These are phyloP conservation scores for Trachymyrmex cornetzi DNA, from an alignment of 1,140 invertebrate species.

Conservation along the genomic window DNA sequence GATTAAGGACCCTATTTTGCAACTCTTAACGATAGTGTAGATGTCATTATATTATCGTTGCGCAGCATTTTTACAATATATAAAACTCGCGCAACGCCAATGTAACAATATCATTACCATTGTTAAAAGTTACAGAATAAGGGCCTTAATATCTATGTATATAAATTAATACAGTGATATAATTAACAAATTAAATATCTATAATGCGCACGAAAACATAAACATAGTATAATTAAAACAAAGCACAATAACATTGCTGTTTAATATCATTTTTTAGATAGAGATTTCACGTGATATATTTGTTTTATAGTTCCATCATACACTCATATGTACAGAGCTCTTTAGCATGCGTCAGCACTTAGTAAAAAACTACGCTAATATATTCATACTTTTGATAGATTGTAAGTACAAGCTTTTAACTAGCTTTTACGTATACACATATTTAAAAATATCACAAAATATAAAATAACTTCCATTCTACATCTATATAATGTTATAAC, in stretches of 20 bases:
- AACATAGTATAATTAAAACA: neutral
- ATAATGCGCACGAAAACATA: constrained; percentile 5
- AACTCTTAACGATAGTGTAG: too few relatives aligned
- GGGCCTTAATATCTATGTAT: neutral
- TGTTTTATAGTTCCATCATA: neutral
- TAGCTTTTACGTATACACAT: constrained; percentile 64
- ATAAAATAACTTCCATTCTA: constrained; percentile 12
- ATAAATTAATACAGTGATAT: neutral
- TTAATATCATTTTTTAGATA: constrained; percentile 8
- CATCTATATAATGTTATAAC: constrained; percentile 3
- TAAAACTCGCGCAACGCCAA: too few relatives aligned
- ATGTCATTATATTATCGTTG: too few relatives aligned
- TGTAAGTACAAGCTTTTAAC: constrained; percentile 8
- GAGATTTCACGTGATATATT: neutral
- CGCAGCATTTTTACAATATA: too few relatives aligned
- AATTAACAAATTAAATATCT: neutral
- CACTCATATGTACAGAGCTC: constrained; percentile 17
- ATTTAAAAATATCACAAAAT: neutral
- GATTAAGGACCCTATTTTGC: too few relatives aligned
- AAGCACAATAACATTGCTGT: constrained; percentile 17
- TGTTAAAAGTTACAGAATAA: too few relatives aligned
- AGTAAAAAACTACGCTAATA: neutral
- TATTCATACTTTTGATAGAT: neutral
- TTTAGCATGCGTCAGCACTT: neutral
- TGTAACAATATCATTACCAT: too few relatives aligned